phyloP scores from a whole-genome alignment of 2,113 vertebrate genomes.

The Chloebia gouldiae region DNA sequence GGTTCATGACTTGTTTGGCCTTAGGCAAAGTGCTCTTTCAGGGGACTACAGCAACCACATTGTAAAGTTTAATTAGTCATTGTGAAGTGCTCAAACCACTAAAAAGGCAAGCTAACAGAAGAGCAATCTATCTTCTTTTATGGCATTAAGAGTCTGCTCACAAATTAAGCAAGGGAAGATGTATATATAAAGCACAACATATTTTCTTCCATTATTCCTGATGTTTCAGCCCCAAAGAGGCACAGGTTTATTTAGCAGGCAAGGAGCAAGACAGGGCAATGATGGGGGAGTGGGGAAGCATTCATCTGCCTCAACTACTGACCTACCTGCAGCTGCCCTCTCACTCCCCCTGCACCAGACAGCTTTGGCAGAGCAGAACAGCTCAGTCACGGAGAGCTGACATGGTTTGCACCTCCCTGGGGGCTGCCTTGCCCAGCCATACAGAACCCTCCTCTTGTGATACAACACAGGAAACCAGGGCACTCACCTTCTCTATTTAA shows the following conservation, averaged over 20 bases:
- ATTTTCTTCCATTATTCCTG: neutral
- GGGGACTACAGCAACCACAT: neutral
- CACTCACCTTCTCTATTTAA: neutral
- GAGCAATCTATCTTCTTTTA: constrained; percentile 1
- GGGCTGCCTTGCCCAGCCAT: neutral
- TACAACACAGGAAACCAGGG: neutral
- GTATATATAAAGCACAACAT: neutral
- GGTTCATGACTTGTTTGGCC: neutral
- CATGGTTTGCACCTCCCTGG: neutral
- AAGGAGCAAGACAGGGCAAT: neutral
- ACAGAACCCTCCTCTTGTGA: neutral
- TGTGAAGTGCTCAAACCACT: neutral
- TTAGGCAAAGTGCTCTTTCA: neutral
- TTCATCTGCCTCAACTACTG: neutral
- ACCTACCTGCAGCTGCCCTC: neutral
- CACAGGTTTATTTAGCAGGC: neutral
- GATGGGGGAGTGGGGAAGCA: neutral
- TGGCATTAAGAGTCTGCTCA: neutral
- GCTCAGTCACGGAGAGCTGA: neutral
- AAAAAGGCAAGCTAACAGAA: neutral
- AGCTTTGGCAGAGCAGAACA: neutral
- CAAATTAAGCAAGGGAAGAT: neutral
- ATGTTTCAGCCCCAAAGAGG: neutral
- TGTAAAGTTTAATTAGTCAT: constrained; percentile 18
- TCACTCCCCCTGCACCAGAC: neutral